phyloP scores from a whole-genome alignment of 2,113 vertebrate species.

The Ictalurus furcatus region DNA sequence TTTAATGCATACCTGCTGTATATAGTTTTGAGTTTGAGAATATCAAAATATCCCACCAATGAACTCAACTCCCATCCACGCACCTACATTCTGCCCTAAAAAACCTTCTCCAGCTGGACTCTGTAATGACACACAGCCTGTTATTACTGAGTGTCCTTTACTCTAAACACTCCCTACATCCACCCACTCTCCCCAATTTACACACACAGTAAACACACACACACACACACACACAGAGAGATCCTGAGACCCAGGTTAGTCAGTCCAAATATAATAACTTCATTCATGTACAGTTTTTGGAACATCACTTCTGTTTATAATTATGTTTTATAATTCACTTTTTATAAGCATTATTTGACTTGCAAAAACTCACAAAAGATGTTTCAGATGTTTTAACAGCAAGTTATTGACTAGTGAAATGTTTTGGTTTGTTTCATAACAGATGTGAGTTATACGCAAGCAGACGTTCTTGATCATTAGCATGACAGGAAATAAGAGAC shows the following conservation, averaged over 20 bases:
- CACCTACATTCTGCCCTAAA: slow-evolving; percentile 60
- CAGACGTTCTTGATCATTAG: background rate
- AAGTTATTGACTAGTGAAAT: background rate
- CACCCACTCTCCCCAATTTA: slow-evolving; percentile 39
- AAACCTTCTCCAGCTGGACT: slow-evolving; percentile 65
- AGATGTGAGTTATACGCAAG: background rate
- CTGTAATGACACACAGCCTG: slow-evolving; percentile 65
- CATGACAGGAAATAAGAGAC: background rate
- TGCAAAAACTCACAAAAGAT: slow-evolving; percentile 1
- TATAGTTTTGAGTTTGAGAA: no score
- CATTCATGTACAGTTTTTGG: background rate
- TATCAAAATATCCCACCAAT: slow-evolving; percentile 47
- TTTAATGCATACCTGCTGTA: background rate
- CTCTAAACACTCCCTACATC: slow-evolving; percentile 65
- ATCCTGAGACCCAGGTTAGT: background rate
- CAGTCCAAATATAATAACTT: background rate
- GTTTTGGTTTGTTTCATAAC: slow-evolving; percentile 18
- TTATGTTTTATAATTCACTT: background rate
- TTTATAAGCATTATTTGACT: background rate
- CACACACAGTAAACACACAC: slow-evolving; percentile 41
- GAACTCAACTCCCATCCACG: slow-evolving; percentile 26
- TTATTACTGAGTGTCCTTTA: slow-evolving; percentile 66
- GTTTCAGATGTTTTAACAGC: slow-evolving; percentile 3
- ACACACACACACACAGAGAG: background rate
- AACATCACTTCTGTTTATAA: slow-evolving; percentile 7